Evolutionary conservation across 2,797 vertebrate species (phyloP), one percentile per base, ranked within the genome.

Genomic region (Mallotus villosus): DNA sequence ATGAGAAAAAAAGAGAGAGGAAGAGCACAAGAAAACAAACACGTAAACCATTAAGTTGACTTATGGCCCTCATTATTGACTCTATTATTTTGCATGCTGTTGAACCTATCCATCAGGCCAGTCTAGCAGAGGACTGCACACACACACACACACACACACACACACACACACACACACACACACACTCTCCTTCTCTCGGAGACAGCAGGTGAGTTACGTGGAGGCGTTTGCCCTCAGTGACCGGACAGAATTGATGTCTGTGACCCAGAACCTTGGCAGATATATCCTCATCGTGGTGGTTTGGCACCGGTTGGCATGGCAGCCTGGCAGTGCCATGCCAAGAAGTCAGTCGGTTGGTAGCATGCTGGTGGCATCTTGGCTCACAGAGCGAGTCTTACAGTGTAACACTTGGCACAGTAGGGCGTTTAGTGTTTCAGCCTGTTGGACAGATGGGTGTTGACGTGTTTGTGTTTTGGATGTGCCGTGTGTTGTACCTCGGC

Each of bases 401-500:
- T 55, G 6, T n/a, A 55, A 55, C 11, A 27, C 55, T 60, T 60
- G 58, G 58, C 22, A 60, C 58, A 25, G 22, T 27, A 14, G 21
- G 22, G 8, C 11, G 11, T 60, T 21, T 25, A 27, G 21, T 60
- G 58, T 27, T 60, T 25, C 58, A 60, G 58, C 58, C 22, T 12
- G 12, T 4, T 60, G 21, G 57, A 59, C 22, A 60, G 58, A 22
- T 27, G 58, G 22, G 6, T 17, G 60, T 64, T 49, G 27, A 24
- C 22, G 53, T 46, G 27, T 37, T 19, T 16, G 34, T 60, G 70
- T 60, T 34, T 19, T 59, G 34, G 67, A 34, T 29, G 67, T 74
- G 55, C 27, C 12, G 34, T 27, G 71, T 29, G 58, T 53, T 46
- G 72, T 63, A 93, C 91, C 88, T 92, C 92, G 53, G 90, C 90